phyloP scores from a whole-genome alignment of 2,888 invertebrate genomes.

The Sisyra terminalis region DNA sequence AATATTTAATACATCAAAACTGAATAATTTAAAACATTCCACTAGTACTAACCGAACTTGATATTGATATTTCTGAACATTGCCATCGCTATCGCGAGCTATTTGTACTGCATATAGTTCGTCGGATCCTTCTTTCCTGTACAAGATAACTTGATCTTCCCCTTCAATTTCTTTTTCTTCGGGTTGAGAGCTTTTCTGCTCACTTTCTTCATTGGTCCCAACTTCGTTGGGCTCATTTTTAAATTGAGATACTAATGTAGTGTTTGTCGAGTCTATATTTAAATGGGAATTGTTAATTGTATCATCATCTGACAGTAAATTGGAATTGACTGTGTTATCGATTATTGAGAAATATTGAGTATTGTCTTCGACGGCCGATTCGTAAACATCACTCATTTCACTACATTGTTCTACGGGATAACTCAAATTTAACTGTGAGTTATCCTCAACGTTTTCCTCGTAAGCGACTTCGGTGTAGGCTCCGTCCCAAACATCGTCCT shows the following conservation, averaged over 20 bases:
- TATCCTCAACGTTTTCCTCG: constrained; percentile 12
- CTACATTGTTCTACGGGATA: constrained; percentile 14
- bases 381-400: constrained; percentile 18
- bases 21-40: background rate
- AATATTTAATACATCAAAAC: background rate
- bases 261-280: constrained; percentile 2
- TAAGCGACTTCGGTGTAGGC: constrained; percentile 12
- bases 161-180: constrained; percentile 6
- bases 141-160: constrained; percentile 20
- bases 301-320: background rate
- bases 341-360: constrained; percentile 23
- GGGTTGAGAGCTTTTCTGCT: no score
- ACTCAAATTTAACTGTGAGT: constrained; percentile 10
- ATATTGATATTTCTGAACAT: constrained; percentile 25
- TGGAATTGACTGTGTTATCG: constrained; percentile 14
- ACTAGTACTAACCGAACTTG: constrained; percentile 21
- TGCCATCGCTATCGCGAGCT: constrained; percentile 24
- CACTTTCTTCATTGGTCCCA: constrained; percentile 11
- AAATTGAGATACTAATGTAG: constrained; percentile 4
- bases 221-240: constrained; percentile 11
- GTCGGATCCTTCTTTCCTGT: constrained; percentile 23
- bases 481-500: constrained; percentile 14
- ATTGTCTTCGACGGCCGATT: constrained; percentile 18
- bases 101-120: constrained; percentile 24
- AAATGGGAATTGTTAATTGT: background rate